Evolutionary conservation across 2,797 vertebrate species (phyloP), one percentile per base, ranked within the genome.

Genomic region (Mormyrops boulengeri): DNA sequence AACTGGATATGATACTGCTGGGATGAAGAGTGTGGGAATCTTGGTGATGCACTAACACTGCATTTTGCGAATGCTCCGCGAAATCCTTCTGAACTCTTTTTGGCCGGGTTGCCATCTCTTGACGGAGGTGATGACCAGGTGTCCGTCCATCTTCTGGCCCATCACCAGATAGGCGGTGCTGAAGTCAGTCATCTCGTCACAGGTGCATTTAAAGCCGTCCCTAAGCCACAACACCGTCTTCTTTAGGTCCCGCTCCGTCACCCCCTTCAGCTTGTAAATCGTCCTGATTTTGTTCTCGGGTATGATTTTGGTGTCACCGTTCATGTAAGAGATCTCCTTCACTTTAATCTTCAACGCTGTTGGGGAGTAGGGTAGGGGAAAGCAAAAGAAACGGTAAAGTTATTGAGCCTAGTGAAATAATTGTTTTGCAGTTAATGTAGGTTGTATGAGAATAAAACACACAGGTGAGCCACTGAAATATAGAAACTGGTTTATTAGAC

Each of bases 341-440:
- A 99, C 98, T 96, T 99, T 99, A 95, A 99, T 99, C 95, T 99
- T 99, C 93, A 99, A 94, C 77, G 97, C 98, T 99, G 92, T 34
- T 34, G 34, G 69, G 69, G 34, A 73, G 34, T 73, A 0, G 52
- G 87, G 5, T 41, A 41, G 38, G 2, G 30, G n/a, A 0, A 57
- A 55, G 85, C 22, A 55, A 86, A 86, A 34, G 3, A n/a, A n/a
- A 44, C 77, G 47, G 34, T 80, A 17, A 47, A 80, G 41, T 80
- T n/a, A 44, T 47, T 44, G 17, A 41, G 38, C 17, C 5, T n/a
- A 44, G 1, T 44, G 38, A 41, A 19, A 41, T n/a, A 17, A 73
- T 80, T n/a, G 73, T 41, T 44, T 44, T 80, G 38, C 73, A n/a
- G 41, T 44, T 44, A 47, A 14, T 44, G 77, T 47, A 47, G 19